Evolutionary conservation across 2,888 invertebrate species (phyloP), one percentile per base, ranked within the genome.

Genomic region (Steinernema carpocapsae): DNA sequence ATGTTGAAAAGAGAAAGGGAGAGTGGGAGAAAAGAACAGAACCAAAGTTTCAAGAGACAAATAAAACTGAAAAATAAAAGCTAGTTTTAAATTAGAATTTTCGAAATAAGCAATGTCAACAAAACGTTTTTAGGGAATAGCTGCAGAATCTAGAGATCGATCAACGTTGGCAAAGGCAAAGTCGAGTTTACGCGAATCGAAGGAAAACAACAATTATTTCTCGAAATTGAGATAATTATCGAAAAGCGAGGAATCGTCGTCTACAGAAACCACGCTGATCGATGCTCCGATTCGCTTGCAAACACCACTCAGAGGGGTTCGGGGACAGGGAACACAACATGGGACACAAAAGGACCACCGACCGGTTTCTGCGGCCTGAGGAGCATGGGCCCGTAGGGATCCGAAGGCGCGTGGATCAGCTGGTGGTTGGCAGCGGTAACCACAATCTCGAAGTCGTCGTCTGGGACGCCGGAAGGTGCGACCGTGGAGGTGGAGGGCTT

Each of bases 331-430:
- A 7, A 12, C 70, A 24, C n/a, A 7, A 26, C 19, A 32, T 22
- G 42, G n/a, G 12, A 24, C 19, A 19, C 6, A 48, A 48, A 19
- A 19, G n/a, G 1, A 19, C 17, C 19, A 76, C 80, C 74, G 51
- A 83, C 83, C 78, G 79, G 78, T 72, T 81, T 82, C 29, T 76
- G 77, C 22, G 79, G 42, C 46, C 79, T 77, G 4, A 83, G 73
- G 19, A 80, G 77, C 83, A 83, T 83, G 45, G 83, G 83, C 26
- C 83, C 83, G 72, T 77, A 83, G 59, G 75, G 76, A 73, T 81
- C 81, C 45, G 51, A 74, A 7, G 78, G 76, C 77, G 76, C 76
- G 73, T 75, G 76, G 75, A 19, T 14, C 19, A 56, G 56, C 24
- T 22, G 56, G 24, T 19, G 56, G 24, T 56, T 19, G 51, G 12